phyloP scores from a whole-genome alignment of 2,113 vertebrate genomes.

The Dasyurus viverrinus region DNA sequence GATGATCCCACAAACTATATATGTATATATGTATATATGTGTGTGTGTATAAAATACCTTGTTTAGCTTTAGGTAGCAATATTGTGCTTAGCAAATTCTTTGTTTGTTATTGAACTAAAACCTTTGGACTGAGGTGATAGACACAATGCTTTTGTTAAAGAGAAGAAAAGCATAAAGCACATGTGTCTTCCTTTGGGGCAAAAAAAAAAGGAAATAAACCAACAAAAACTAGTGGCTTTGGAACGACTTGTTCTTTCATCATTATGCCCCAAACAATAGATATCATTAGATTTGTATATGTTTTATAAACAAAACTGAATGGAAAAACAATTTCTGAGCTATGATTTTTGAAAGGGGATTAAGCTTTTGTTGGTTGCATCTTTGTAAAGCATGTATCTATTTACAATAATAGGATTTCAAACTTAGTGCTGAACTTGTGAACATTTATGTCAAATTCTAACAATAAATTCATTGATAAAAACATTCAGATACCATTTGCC shows the following conservation, averaged over 20 bases:
- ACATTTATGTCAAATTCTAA: conserved; percentile 44
- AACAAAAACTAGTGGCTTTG: conserved; percentile 31
- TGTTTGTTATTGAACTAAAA: conserved; percentile 59
- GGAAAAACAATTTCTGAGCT: conserved; percentile 29
- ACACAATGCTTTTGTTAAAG: conserved; percentile 18
- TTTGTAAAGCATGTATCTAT: conserved; percentile 39
- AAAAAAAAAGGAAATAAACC: not conserved
- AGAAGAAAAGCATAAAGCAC: conserved; percentile 45
- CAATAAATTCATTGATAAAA: not conserved
- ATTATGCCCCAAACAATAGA: conserved; percentile 25
- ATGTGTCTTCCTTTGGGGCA: conserved; percentile 52
- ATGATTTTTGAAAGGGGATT: conserved; percentile 53
- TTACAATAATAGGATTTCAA: conserved; percentile 63
- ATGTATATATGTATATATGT: conserved; percentile 27
- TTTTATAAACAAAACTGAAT: conserved; percentile 58
- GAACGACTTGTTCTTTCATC: conserved; percentile 57
- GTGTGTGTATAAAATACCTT: conserved; percentile 43
- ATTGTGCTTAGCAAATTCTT: conserved; percentile 65
- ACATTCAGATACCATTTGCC: conserved; percentile 38
- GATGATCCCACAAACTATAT: conserved; percentile 60
- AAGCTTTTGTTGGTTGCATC: conserved; percentile 50
- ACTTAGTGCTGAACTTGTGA: conserved; percentile 40
- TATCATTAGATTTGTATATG: conserved; percentile 20
- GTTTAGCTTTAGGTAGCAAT: conserved; percentile 8
- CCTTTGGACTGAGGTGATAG: conserved; percentile 56